Conservation (phyloP, 1,140 invertebrate genomes). For the Trypoxylus dichotomus region DNA sequence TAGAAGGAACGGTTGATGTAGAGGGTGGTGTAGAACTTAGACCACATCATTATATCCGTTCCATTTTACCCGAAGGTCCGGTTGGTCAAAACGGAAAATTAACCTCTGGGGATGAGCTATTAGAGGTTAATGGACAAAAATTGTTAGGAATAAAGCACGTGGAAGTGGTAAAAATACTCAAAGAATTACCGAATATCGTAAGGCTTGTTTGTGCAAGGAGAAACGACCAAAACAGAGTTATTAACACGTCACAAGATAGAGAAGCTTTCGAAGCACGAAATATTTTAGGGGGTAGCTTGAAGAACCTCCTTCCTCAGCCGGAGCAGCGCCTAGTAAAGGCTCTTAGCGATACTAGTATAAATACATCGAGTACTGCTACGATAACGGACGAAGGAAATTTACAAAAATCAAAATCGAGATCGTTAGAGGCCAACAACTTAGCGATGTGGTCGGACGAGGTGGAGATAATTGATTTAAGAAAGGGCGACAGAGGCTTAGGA, state of each 20-base stretch:
- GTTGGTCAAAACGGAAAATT: constrained; percentile 80
- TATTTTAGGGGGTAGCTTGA: constrained; percentile 68
- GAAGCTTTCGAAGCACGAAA: constrained; percentile 76
- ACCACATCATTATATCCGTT: constrained; percentile 84
- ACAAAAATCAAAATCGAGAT: constrained; percentile 80
- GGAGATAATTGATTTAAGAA: constrained; percentile 82
- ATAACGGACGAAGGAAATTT: constrained; percentile 58
- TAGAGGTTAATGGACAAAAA: constrained; percentile 85
- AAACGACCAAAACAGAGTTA: constrained; percentile 63
- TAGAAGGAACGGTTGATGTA: constrained; percentile 91
- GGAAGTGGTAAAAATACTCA: constrained; percentile 87
- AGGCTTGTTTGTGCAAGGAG: constrained; percentile 78
- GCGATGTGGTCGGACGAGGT: constrained; percentile 92
- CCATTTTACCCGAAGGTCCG: constrained; percentile 84
- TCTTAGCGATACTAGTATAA: constrained; percentile 83
- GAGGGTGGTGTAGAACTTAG: constrained; percentile 80
- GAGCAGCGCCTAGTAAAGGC: constrained; percentile 73
- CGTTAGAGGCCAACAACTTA: constrained; percentile 86
- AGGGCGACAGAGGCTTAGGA: constrained; percentile 88
- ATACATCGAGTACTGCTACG: constrained; percentile 64
- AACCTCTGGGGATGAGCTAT: constrained; percentile 85
- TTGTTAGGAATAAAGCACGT: constrained; percentile 85
- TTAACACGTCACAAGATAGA: constrained; percentile 74
- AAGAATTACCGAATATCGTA: constrained; percentile 82
- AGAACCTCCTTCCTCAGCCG: constrained; percentile 50